Base-by-base conservation (phyloP, 2,113 vertebrate species). In the Eulemur rufifrons region DNA sequence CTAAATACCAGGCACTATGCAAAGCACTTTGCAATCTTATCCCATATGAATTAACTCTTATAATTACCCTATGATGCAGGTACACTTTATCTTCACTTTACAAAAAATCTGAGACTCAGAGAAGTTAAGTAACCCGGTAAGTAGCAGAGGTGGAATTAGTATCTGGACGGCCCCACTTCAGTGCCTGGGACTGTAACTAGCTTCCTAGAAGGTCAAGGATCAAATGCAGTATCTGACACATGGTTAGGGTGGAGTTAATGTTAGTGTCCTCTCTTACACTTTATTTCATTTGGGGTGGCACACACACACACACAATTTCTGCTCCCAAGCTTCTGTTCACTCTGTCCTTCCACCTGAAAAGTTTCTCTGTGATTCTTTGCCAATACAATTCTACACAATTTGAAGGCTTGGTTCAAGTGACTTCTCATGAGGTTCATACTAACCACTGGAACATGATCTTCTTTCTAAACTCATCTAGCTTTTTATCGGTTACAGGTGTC, bases 11-110 rank as follows among this genome's bases (percentile, higher is more conserved):
- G n/a, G 29, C n/a, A 45, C 10, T 47, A 42, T 61, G 32, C 47
- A 90, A 42, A 89, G 37, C 4, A 52, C 21, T 74, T 71, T 47
- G 69, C 39, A 64, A 59, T 25, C 17, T 66, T 61, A 85, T 20
- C 29, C 68, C 45, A 78, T 74, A 52, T 82, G 74, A 74, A 61
- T 84, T 39, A 87, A n/a, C 5, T 42, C 54, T 69, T 80, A 80
- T 20, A 94, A 47, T 76, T 25, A 63, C 20, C 13, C 39, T 18
- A 71, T 5, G 5, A 45, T 66, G 15, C 21, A 92, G 54, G 5
- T 47, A n/a, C 80, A 86, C n/a, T 66, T 74, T 83, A 63, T 77
- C 37, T 81, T 61, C 8, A 87, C n/a, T 84, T 95, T 87, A 89
- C 2, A 83, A 89, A 87, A 87, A 64, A n/a, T 9, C 5, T 45